Base-by-base conservation (phyloP, 1,140 invertebrate species). In the Solenopsis fugax region DNA sequence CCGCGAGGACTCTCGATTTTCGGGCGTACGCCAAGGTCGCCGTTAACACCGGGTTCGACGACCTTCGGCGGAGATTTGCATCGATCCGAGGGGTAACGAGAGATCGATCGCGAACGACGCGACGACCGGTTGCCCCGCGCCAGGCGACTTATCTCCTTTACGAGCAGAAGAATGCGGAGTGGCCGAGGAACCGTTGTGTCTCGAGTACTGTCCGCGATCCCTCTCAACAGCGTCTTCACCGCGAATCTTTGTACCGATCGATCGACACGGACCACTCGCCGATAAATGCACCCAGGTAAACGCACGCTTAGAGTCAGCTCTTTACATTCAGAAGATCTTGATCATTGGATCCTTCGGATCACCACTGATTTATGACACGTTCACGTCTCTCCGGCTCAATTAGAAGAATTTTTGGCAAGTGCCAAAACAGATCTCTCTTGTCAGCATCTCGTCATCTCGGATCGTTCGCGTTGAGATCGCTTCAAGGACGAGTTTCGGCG, bases 1-100 rank as follows among this genome's bases (percentile, higher is more conserved):
- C 56, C 80, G 54, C 75, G 76, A 65, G 62, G 69, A 90, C 85
- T 91, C 88, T 78, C 80, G 75, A 90, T 91, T 91, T 92, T 85
- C 67, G 69, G 41, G 21, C 34, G 76, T 29, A 67, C 41, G 21
- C 65, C 86, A 72, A 88, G 81, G 60, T 72, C 69, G 54, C 62
- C 72, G 80, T 81, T 88, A 78, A 85, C 84, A 37, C 72, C 69
- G 78, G 50, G 88, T 87, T 91, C 91, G 86, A 86, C 90, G 90
- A 87, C 86, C 87, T 29, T 9, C 52, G 21, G 34, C 16, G n/a
- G 4, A 37, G 69, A 48, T 69, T 60, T 58, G 76, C 60, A 67
- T 80, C 52, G 37, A 50, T 82, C 76, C 41, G 54, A 56, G 60
- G 60, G 21, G 24, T 48, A 58, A 56, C 64, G 69, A 77, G 81